phyloP scores from a whole-genome alignment of 2,888 invertebrate species.

The Galeopsomyia nigrocyanea region DNA sequence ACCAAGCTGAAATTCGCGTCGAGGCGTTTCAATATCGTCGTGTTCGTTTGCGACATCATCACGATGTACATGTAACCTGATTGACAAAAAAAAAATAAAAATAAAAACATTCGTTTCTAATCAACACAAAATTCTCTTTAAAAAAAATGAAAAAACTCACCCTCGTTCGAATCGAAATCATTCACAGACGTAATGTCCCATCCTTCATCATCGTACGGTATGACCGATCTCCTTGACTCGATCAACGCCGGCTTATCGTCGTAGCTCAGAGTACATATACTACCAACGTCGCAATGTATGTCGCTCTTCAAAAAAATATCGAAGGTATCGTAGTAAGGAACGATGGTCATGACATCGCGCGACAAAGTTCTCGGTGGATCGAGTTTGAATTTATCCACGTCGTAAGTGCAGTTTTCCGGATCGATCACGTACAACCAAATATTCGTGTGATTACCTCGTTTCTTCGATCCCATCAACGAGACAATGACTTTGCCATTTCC shows the following conservation, averaged over 20 bases:
- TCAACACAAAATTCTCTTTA: not conserved
- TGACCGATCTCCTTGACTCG: not conserved
- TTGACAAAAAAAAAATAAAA: not conserved
- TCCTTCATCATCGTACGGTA: slow-evolving; percentile 14
- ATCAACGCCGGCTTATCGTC: slow-evolving; percentile 11
- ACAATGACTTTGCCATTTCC: slow-evolving; percentile 35
- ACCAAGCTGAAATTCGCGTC: slow-evolving; percentile 10
- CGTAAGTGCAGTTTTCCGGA: slow-evolving; percentile 15
- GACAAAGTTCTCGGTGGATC: not conserved
- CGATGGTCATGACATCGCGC: not conserved
- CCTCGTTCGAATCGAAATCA: slow-evolving; percentile 17
- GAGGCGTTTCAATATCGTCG: slow-evolving; percentile 8
- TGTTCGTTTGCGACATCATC: slow-evolving; percentile 1
- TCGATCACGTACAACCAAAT: slow-evolving; percentile 36
- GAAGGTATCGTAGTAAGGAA: slow-evolving; percentile 22
- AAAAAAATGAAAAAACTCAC: slow-evolving; percentile 7
- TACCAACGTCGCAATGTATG: not conserved
- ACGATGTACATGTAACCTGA: slow-evolving; percentile 29
- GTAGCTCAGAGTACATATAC: slow-evolving; percentile 32
- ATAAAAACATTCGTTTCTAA: not conserved
- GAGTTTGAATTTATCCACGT: slow-evolving; percentile 4
- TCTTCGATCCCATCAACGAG: slow-evolving; percentile 8
- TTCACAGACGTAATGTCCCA: slow-evolving; percentile 25
- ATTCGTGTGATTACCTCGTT: not conserved
- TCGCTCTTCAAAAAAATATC: slow-evolving; percentile 32